Evolutionary conservation across 2,888 invertebrate species (phyloP).

Genomic region (Synergus gifuensis): DNA sequence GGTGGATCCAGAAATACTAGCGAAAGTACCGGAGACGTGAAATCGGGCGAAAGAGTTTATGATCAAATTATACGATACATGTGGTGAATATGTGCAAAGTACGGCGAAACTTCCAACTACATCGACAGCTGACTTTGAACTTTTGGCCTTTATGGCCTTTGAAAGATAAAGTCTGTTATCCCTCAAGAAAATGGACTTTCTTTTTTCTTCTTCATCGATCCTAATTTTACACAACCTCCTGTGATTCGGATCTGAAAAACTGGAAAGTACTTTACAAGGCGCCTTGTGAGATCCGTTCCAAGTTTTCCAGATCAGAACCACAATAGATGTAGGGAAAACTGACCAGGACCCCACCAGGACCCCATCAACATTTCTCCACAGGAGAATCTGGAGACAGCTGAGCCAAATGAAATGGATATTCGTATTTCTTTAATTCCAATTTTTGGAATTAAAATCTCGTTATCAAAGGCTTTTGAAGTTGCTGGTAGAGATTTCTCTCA

Average conservation of each 20-base stretch:
- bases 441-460: too few species aligned
- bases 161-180: constrained; percentile 4
- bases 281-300: too few species aligned
- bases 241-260: too few species aligned
- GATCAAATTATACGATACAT: constrained; percentile 36
- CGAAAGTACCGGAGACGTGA: constrained; percentile 18
- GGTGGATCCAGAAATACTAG: not conserved
- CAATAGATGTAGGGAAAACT: too few species aligned
- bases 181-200: not conserved
- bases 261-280: too few species aligned
- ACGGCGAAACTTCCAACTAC: constrained; percentile 18
- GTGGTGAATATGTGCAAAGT: constrained; percentile 32
- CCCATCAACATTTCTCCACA: too few species aligned
- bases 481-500: not conserved
- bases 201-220: not conserved
- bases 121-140: constrained; percentile 20
- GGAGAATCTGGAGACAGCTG: too few species aligned
- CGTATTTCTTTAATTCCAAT: too few species aligned
- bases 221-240: not conserved
- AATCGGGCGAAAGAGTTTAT: constrained; percentile 25
- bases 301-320: too few species aligned
- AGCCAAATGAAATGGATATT: too few species aligned
- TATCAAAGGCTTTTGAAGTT: too few species aligned
- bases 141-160: constrained; percentile 17
- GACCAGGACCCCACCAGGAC: too few species aligned